Percentiles rank a stretch among this genome's conserved stretches.
phyloP scores from a whole-genome alignment of 2,113 vertebrate genomes.

The Haliaeetus leucogaster region DNA sequence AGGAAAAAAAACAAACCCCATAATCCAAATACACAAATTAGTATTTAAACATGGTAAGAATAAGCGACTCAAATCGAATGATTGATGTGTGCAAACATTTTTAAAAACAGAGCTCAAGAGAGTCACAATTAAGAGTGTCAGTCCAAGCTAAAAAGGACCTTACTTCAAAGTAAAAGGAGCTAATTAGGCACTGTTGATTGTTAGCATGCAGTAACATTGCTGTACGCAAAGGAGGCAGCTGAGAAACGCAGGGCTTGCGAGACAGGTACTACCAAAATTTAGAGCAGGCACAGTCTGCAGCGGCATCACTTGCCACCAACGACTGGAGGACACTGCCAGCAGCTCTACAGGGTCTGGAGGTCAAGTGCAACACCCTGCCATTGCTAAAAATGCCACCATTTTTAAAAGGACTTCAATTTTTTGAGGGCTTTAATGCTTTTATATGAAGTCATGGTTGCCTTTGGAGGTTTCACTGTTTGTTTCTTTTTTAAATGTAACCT shows the following conservation, averaged over 20 bases:
- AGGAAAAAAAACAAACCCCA: neutral
- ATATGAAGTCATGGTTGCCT: neutral
- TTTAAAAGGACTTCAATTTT: fast-evolving
- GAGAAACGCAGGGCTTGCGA: neutral
- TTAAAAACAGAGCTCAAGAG: neutral
- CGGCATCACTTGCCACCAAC: fast-evolving
- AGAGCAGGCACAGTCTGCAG: neutral
- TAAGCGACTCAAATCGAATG: constrained; percentile 12
- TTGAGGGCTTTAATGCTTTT: neutral
- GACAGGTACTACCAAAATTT: neutral
- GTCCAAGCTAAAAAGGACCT: constrained; percentile 41
- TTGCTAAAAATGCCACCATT: neutral
- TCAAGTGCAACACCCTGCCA: neutral
- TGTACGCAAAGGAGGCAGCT: neutral
- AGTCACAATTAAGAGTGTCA: constrained; percentile 55
- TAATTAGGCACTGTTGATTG: constrained; percentile 20
- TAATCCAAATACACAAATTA: neutral
- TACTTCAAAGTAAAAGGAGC: constrained; percentile 19
- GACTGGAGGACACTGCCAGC: neutral
- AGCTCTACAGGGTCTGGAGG: neutral
- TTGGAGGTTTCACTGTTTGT: neutral
- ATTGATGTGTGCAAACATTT: constrained; percentile 42
- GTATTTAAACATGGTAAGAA: neutral
- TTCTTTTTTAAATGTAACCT: neutral
- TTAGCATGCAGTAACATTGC: neutral